A percentile compares a stretch with the other conserved stretches of the same genome.
Evolutionary conservation across 2,888 invertebrate genomes (phyloP).

Genomic region (Seira ritae): DNA sequence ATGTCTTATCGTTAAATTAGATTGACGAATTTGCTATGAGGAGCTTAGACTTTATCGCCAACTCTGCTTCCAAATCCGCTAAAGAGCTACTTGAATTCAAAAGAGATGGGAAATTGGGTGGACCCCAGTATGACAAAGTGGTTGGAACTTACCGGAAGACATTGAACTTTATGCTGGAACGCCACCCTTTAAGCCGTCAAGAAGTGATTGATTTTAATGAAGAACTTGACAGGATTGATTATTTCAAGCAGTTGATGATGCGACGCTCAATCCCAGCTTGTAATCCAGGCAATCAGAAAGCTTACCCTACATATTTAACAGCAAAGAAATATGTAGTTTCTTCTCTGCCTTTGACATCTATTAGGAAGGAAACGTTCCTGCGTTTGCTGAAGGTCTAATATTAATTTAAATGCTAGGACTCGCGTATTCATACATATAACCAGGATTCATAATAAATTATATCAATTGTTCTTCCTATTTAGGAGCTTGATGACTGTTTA

Average conservation of each 20-base stretch:
- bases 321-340: constrained; percentile 33
- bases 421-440: not conserved
- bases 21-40: constrained; percentile 52
- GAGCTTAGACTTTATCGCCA: constrained; percentile 47
- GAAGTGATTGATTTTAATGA: constrained; percentile 62
- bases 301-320: constrained; percentile 2
- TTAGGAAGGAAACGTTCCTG: constrained; percentile 30
- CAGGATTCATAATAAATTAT: not conserved
- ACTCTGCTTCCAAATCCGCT: constrained; percentile 23
- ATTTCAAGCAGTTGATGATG: constrained; percentile 50
- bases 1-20: not conserved
- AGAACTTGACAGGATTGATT: constrained; percentile 63
- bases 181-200: constrained; percentile 60
- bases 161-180: constrained; percentile 43
- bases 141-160: constrained; percentile 63
- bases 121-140: constrained; percentile 27
- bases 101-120: not conserved
- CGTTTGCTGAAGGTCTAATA: constrained; percentile 33
- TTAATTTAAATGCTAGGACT: not conserved
- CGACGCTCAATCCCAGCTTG: constrained; percentile 34
- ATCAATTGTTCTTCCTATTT: too few species aligned
- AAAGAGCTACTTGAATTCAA: not conserved
- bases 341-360: not conserved
- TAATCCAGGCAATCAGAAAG: constrained; percentile 3
- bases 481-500: not conserved